phyloP scores from a whole-genome alignment of 2,797 vertebrate species.

The Cynopterus sphinx region DNA sequence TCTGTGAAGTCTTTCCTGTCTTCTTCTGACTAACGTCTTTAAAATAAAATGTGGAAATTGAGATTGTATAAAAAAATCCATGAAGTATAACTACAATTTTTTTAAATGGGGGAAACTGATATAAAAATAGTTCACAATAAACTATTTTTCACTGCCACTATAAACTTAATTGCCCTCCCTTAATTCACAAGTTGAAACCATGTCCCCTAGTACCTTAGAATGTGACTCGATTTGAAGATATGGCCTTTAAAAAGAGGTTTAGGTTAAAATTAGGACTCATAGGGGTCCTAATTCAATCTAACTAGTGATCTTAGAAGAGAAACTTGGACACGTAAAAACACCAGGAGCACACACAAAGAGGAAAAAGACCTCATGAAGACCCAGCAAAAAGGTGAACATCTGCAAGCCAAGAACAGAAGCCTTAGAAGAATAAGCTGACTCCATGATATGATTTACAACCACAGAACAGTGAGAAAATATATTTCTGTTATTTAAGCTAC shows the following conservation, averaged over 20 bases:
- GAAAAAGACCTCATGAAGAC: background rate
- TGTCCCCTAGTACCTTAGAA: background rate
- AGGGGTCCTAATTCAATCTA: background rate
- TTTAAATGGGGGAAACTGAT: background rate
- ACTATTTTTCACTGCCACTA: background rate
- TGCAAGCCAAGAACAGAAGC: background rate
- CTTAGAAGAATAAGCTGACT: background rate
- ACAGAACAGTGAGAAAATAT: background rate
- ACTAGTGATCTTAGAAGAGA: background rate
- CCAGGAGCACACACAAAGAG: rapidly evolving
- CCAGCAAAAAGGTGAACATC: background rate
- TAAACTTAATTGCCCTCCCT: background rate
- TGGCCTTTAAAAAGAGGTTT: background rate
- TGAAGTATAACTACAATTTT: background rate
- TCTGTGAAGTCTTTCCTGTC: background rate
- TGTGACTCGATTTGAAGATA: background rate
- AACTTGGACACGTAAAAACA: background rate
- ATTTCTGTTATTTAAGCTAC: background rate
- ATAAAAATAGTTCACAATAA: background rate
- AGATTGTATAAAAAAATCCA: background rate
- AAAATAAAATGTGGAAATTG: background rate
- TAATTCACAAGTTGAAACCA: background rate
- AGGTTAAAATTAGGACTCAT: background rate
- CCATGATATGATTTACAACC: background rate
- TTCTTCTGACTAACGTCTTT: background rate